Evolutionary conservation across 2,888 invertebrate genomes (phyloP).

Genomic region (Stratiomys singularior): DNA sequence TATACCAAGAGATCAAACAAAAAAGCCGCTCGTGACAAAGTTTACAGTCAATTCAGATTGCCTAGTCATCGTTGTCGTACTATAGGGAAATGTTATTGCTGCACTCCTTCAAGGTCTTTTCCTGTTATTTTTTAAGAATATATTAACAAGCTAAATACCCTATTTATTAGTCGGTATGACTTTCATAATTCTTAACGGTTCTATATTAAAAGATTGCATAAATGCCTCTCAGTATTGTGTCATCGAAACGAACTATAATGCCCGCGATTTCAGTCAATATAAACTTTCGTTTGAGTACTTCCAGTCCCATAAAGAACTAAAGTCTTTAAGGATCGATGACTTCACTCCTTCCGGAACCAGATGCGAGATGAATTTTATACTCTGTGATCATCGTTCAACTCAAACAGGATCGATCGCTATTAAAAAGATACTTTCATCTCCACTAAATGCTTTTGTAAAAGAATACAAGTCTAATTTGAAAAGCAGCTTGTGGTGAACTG

Average conservation of each 20-base stretch:
- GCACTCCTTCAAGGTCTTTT: too few species aligned
- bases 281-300: too few species aligned
- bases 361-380: background rate
- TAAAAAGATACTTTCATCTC: background rate
- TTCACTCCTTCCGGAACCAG: conserved; percentile 24
- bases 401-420: background rate
- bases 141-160: too few species aligned
- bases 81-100: too few species aligned
- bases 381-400: background rate
- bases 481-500: too few species aligned
- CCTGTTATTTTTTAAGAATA: too few species aligned
- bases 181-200: background rate
- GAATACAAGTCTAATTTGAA: too few species aligned
- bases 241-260: background rate
- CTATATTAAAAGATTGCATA: conserved; percentile 12
- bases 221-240: background rate
- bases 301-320: background rate
- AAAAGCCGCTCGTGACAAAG: too few species aligned
- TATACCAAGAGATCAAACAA: too few species aligned
- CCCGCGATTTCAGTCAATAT: too few species aligned
- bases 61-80: too few species aligned
- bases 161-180: background rate
- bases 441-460: background rate
- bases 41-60: too few species aligned
- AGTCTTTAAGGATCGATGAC: conserved; percentile 42